phyloP scores from a whole-genome alignment of 1,140 invertebrate genomes.

The Pissodes strobi region DNA sequence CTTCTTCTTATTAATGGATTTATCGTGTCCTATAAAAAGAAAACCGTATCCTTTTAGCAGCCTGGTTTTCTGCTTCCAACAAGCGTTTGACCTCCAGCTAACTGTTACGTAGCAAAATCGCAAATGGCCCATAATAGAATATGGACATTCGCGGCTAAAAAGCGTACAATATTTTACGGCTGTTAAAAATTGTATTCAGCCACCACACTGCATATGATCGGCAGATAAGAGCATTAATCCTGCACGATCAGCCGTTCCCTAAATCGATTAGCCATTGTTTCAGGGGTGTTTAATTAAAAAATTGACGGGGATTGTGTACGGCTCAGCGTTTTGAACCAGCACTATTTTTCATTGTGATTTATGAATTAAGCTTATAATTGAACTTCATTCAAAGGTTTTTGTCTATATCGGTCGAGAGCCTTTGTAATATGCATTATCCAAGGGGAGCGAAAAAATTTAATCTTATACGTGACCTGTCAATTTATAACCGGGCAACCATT shows the following conservation, averaged over 20 bases:
- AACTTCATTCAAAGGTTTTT: slow-evolving; percentile 34
- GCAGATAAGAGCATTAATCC: slow-evolving; percentile 18
- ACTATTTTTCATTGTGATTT: slow-evolving; percentile 35
- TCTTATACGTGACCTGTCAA: slow-evolving; percentile 7
- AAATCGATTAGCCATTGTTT: slow-evolving; percentile 33
- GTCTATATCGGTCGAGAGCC: slow-evolving; percentile 1
- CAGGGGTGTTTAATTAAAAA: slow-evolving; percentile 31
- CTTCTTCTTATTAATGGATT: too few relatives aligned
- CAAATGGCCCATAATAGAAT: too few relatives aligned
- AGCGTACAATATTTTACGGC: too few relatives aligned
- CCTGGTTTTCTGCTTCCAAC: too few relatives aligned
- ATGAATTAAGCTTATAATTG: slow-evolving; percentile 31
- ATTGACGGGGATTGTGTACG: slow-evolving; percentile 29
- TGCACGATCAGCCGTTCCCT: slow-evolving; percentile 16
- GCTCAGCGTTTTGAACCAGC: slow-evolving; percentile 7
- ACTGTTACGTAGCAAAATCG: too few relatives aligned
- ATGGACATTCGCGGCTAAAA: too few relatives aligned
- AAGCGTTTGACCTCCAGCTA: too few relatives aligned
- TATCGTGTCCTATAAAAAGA: too few relatives aligned
- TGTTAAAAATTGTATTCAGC: too few relatives aligned
- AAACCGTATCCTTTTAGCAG: too few relatives aligned
- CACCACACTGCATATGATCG: too few relatives aligned
- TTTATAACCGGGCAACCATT: slow-evolving; percentile 10
- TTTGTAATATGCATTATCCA: slow-evolving; percentile 10
- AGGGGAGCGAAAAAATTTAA: slow-evolving; percentile 7